These are phyloP conservation scores for Geopemphigus sp. DNA, from an alignment of 1,140 invertebrate genomes.

Conservation along the genomic window DNA sequence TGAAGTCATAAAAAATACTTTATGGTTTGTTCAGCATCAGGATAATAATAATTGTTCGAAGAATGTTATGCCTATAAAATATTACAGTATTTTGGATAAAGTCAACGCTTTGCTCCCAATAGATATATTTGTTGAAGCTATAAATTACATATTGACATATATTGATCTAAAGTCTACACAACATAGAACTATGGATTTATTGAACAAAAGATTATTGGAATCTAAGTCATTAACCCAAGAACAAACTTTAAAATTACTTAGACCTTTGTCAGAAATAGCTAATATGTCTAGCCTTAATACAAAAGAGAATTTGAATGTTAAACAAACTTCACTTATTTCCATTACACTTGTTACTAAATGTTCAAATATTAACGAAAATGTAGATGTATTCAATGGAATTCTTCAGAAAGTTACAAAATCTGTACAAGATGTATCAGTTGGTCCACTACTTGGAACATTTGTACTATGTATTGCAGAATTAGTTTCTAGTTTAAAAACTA, in stretches of 20 bases:
- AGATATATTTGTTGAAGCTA: slow-evolving; percentile 72
- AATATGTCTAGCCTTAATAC: slow-evolving; percentile 56
- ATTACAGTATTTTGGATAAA: slow-evolving; percentile 47
- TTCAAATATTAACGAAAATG: slow-evolving; percentile 45
- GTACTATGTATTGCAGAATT: slow-evolving; percentile 80
- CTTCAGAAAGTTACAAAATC: slow-evolving; percentile 40
- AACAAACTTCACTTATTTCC: slow-evolving; percentile 76
- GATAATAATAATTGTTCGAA: neutral
- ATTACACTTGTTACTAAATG: slow-evolving; percentile 70
- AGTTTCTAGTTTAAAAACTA: slow-evolving; percentile 68
- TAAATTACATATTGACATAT: slow-evolving; percentile 69
- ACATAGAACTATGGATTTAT: slow-evolving; percentile 77
- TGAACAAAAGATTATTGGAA: slow-evolving; percentile 75
- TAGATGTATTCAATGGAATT: slow-evolving; percentile 48
- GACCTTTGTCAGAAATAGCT: slow-evolving; percentile 63
- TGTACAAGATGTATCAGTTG: slow-evolving; percentile 53
- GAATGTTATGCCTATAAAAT: slow-evolving; percentile 41
- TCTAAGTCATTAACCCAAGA: slow-evolving; percentile 55
- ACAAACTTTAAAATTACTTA: slow-evolving; percentile 62
- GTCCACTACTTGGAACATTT: slow-evolving; percentile 68
- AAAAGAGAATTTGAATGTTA: slow-evolving; percentile 57
- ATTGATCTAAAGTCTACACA: slow-evolving; percentile 65
- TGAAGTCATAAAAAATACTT: slow-evolving; percentile 41
- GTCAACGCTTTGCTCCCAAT: slow-evolving; percentile 73
- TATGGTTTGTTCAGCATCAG: slow-evolving; percentile 43